Evolutionary conservation across 2,888 invertebrate genomes (phyloP).

Genomic region (Archips crataeganus): DNA sequence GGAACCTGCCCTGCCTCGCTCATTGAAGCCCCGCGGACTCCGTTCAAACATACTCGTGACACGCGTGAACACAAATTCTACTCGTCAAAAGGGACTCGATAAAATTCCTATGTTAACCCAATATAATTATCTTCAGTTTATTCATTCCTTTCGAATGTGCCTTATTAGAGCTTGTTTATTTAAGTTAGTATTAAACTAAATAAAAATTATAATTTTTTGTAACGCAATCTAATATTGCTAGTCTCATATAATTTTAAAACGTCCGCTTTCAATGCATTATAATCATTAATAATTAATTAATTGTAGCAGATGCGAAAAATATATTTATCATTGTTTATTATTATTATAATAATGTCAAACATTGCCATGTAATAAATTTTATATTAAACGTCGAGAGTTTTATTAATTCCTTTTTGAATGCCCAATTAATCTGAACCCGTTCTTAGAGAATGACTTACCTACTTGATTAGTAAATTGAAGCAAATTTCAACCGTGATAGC

Average conservation of each 20-base stretch:
- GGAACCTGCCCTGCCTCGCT: conserved; percentile 93
- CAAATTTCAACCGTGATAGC: background rate
- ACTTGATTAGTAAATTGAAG: no score
- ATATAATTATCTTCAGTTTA: conserved; percentile 27
- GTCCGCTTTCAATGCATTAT: conserved; percentile 49
- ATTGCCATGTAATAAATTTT: conserved; percentile 79
- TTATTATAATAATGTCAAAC: conserved; percentile 65
- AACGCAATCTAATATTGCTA: conserved; percentile 72
- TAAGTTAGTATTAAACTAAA: conserved; percentile 48
- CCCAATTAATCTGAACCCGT: no score
- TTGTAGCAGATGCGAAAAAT: conserved; percentile 44
- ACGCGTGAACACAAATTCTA: conserved; percentile 95
- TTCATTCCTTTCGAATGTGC: conserved; percentile 44
- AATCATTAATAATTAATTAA: conserved; percentile 33
- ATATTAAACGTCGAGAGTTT: conserved; percentile 49
- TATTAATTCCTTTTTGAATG: background rate
- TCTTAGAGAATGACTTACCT: no score
- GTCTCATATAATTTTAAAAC: conserved; percentile 67
- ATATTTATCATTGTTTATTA: conserved; percentile 50
- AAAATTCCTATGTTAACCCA: conserved; percentile 34
- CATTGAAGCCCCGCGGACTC: conserved; percentile 90
- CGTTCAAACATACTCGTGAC: conserved; percentile 94
- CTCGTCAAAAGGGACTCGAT: conserved; percentile 87
- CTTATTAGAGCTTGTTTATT: conserved; percentile 59
- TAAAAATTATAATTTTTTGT: conserved; percentile 49